Evolutionary conservation across 2,888 invertebrate species (phyloP), one percentile per base, ranked within the genome.

Genomic region (Thereva unica): DNA sequence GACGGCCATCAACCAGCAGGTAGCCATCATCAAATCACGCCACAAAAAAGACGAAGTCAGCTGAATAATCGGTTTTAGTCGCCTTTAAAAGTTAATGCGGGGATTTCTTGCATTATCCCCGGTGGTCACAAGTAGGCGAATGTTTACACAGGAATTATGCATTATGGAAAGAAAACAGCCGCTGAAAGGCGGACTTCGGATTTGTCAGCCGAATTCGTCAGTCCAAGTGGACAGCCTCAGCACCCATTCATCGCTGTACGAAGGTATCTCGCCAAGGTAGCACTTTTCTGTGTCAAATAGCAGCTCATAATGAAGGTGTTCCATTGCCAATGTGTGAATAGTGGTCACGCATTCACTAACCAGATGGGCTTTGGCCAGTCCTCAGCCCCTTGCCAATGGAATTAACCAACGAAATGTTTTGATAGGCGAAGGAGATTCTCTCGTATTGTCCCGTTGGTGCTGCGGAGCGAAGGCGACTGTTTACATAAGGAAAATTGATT

Each of bases 81-180:
- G 45, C 64, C 64, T 64, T 54, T 41, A 64, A 64, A 64, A 64
- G 64, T 64, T 64, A 64, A 64, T 64, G 10, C 64, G 54, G 38
- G 45, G 40, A 64, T 64, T 64, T 64, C 54, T 54, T 64, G 64
- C 64, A 64, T 64, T 54, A 53, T 64, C 54, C 54, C 23, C 23
- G 23, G 23, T 23, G 23, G 8, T 37, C 42, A 54, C 45, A 47
- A 64, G 45, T 54, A 23, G 23, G 64, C 45, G 54, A 64, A 54
- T 64, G 64, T 64, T 64, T 64, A 64, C 47, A 54, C 34, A 64
- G 54, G 64, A 64, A 53, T 54, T 64, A 54, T 64, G 53, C 38
- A 35, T 64, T 64, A 64, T 64, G 64, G 45, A 64, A 64, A 64
- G 64, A 54, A 64, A 64, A 64, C 54, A 64, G 38, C 53, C 34